These are phyloP conservation scores for Agonum fuliginosum DNA, from an alignment of 2,888 invertebrate genomes.

Conservation along the genomic window DNA sequence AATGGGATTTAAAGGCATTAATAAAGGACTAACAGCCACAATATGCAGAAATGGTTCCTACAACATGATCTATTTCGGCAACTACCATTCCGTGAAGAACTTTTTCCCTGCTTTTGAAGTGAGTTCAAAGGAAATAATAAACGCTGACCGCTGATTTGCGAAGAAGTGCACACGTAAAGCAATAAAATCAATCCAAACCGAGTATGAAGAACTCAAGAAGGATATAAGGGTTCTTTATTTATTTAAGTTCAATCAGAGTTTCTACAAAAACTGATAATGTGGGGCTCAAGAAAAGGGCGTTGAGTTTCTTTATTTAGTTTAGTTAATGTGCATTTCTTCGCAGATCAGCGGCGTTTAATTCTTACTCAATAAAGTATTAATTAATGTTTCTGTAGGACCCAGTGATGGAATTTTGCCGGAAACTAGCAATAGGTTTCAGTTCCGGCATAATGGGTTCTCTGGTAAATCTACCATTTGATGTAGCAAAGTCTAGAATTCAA, in stretches of 20 bases:
- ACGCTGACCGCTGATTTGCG: too few species aligned
- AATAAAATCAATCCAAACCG: too few species aligned
- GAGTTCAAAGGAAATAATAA: conserved; percentile 63
- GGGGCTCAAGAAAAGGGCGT: too few species aligned
- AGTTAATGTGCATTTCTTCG: too few species aligned
- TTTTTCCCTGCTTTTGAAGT: conserved; percentile 80
- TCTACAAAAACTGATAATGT: too few species aligned
- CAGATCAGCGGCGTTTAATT: too few species aligned
- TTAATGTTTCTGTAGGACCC: conserved; percentile 77
- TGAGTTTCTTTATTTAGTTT: too few species aligned
- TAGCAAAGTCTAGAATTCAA: conserved; percentile 96
- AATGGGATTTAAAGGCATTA: conserved; percentile 86
- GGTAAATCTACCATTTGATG: conserved; percentile 96
- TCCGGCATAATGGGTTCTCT: conserved; percentile 92
- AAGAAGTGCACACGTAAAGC: too few species aligned
- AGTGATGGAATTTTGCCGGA: conserved; percentile 81
- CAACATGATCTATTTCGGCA: conserved; percentile 96
- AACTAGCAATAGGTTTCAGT: conserved; percentile 88
- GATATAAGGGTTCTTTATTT: too few species aligned
- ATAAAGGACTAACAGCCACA: conserved; percentile 92
- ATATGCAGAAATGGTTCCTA: conserved; percentile 92
- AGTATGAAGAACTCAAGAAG: too few species aligned
- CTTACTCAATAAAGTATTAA: too few species aligned
- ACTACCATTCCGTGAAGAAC: conserved; percentile 93
- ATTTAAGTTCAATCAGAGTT: too few species aligned